Percentiles rank a stretch among this genome's conserved stretches.
Evolutionary conservation across 2,113 vertebrate species (phyloP).

Genomic region (Trachemys scripta): DNA sequence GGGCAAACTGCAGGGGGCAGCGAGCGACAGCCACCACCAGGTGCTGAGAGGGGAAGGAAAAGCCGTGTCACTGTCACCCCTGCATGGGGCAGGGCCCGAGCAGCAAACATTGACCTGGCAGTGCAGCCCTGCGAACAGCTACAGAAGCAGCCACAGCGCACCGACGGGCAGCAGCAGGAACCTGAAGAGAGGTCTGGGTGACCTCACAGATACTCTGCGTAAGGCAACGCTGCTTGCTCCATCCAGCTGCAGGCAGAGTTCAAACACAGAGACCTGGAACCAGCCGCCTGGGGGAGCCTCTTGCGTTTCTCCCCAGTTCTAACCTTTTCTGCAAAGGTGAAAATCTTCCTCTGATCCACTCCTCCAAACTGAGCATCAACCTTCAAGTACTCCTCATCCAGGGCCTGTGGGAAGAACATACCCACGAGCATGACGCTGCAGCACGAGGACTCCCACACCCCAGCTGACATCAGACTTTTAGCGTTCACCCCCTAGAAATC

Average conservation of each 20-base stretch:
- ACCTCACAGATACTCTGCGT: rapidly evolving
- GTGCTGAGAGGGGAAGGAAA: not conserved
- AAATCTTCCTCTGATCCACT: conserved; percentile 98
- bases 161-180: not conserved
- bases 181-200: not conserved
- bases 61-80: not conserved
- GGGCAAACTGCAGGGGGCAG: not conserved
- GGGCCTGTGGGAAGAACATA: conserved; percentile 82
- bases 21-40: rapidly evolving
- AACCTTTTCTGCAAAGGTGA: conserved; percentile 98
- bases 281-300: not conserved
- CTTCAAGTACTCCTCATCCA: conserved; percentile 97
- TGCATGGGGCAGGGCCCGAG: not conserved
- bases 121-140: not conserved
- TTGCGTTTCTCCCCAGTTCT: not conserved
- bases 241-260: not conserved
- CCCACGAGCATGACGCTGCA: not conserved
- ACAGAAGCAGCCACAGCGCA: not conserved
- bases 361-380: conserved; percentile 98
- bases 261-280: not conserved
- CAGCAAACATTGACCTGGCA: not conserved
- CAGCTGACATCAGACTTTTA: not conserved
- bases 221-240: rapidly evolving
- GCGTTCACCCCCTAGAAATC: rapidly evolving
- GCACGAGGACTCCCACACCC: rapidly evolving